Base-by-base conservation (phyloP, 2,113 vertebrate species). In the Heterotilapia buettikoferi region DNA sequence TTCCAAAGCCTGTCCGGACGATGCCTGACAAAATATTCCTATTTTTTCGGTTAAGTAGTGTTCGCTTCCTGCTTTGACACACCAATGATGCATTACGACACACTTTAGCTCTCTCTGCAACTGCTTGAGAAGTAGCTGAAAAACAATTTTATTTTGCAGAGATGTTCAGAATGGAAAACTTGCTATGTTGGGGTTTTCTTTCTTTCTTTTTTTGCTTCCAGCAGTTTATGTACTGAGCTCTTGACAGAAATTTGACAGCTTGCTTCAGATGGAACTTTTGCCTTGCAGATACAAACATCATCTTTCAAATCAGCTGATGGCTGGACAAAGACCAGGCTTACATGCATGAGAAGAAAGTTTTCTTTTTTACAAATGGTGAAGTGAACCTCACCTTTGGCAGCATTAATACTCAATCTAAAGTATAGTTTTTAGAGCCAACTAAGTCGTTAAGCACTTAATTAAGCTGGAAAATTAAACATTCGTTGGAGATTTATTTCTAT, bases 181-280 rank as follows among this genome's bases (percentile, higher is more conserved):
- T 78, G 45, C 45, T 52, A 50, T 33, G 26, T 7, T 78, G 5
- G 68, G 10, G 0, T 9, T 33, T 66, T 56, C 4, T 56, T 66
- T 38, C 9, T 59, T 33, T n/a, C 14, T 21, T 86, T 36, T 80
- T 52, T 33, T 14, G 36, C 80, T 88, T 57, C 54, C 40, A 29
- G 86, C 38, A 84, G 36, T 40, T 79, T 43, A 85, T 89, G 54
- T 31, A 78, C 80, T 89, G 66, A 53, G 68, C 36, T 88, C 16
- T 53, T 88, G 83, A 88, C 21, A 82, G 73, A 26, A 45, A 61
- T n/a, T 18, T 91, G 85, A 90, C 90, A 92, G 80, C 82, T 31
- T 29, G 29, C 12, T 45, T 87, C 6, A 83, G 84, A 50, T 33
- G 31, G 5, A 78, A 80, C 57, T 71, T 86, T 80, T 50, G 33